phyloP scores from a whole-genome alignment of 1,140 invertebrate genomes.

The Oscheius sp. region DNA sequence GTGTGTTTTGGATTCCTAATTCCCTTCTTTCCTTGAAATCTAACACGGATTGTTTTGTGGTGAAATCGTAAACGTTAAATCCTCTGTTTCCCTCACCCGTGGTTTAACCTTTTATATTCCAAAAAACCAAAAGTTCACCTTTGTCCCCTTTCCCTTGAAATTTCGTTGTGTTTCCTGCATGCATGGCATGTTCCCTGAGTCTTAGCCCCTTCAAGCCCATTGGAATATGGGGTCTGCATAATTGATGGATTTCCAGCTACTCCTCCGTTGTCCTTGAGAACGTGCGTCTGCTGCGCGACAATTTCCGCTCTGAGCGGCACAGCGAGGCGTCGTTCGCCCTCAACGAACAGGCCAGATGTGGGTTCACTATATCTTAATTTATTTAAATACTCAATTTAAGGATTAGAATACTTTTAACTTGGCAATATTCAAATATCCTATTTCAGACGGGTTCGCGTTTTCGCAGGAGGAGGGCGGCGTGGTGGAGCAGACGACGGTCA shows the following conservation, averaged over 20 bases:
- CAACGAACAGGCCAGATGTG: conserved; percentile 25
- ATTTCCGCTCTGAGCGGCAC: not conserved
- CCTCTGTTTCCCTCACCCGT: not conserved
- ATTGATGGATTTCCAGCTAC: conserved; percentile 9
- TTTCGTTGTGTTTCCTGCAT: too few species aligned
- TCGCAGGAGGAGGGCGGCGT: conserved; percentile 96
- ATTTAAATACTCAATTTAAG: not conserved
- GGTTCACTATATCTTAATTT: not conserved
- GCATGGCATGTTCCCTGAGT: not conserved
- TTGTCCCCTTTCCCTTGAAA: too few species aligned
- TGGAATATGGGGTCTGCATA: not conserved
- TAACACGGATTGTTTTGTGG: not conserved
- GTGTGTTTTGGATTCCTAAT: not conserved
- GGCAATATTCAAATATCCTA: not conserved
- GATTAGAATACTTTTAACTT: not conserved
- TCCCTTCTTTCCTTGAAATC: not conserved
- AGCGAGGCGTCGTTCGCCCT: conserved; percentile 18
- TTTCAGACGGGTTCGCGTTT: conserved; percentile 92
- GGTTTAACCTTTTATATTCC: not conserved
- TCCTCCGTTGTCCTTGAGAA: conserved; percentile 27
- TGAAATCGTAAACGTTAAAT: not conserved
- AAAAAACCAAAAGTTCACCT: not conserved
- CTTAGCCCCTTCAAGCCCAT: not conserved
- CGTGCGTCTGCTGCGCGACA: conserved; percentile 20
- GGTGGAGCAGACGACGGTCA: conserved; percentile 84